Base-by-base conservation (phyloP, 2,113 vertebrate genomes). In the Columba livia region DNA sequence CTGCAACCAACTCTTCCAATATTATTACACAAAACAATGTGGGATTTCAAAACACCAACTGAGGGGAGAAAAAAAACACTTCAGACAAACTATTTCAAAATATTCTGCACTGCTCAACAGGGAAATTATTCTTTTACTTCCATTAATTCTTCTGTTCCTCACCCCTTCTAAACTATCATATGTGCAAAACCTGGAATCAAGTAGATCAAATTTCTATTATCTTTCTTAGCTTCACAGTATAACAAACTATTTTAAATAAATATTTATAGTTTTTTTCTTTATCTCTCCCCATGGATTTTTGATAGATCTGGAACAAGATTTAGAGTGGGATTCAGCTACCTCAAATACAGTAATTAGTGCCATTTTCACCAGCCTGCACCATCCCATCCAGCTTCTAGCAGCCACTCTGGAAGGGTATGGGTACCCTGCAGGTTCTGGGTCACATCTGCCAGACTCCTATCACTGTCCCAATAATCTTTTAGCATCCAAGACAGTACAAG, bases 371-470 rank as follows among this genome's bases (percentile, higher is more conserved):
- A 84, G 51, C 7, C 51, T 75, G 34, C 34, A 86, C 66, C 34
- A 69, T 11, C 29, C 26, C 15, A 38, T 34, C 36, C 57, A 48
- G 32, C 50, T 79, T 60, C 57, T n/a, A 70, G 24, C 24, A 89
- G n/a, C n/a, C 28, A 31, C 34, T 71, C 53, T 21, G 65, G 75
- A 48, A 73, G 6, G 17, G 26, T 18, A 80, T 11, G 17, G 38
- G 56, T 34, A 61, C 5, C 9, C 62, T 40, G 15, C 36, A 88
- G 20, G 5, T 61, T 67, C 65, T 28, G 56, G 15, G 12, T 64
- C 34, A n/a, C 4, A 44, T 14, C 25, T 66, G 29, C 23, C 48
- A 86, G 31, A 13, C 36, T 62, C 0, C 0, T n/a, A 20, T n/a
- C 5, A 75, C 67, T 14, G 21, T 38, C 20, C 53, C 61, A 82